These are phyloP conservation scores for Platalea minor DNA, from an alignment of 2,797 vertebrate species.

Conservation along the genomic window DNA sequence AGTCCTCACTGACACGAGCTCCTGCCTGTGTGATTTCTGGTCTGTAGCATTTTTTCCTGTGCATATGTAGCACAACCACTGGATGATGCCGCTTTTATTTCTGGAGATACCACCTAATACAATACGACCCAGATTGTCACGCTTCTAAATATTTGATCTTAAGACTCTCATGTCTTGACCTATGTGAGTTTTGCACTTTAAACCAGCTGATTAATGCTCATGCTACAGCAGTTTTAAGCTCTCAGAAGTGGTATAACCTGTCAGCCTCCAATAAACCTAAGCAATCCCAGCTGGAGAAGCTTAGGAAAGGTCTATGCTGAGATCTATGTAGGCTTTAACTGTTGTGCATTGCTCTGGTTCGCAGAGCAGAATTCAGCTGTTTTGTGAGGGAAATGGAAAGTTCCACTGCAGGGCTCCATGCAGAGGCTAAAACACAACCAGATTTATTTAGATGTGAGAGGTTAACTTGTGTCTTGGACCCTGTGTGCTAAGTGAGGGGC, in stretches of 20 bases:
- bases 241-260: not conserved
- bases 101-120: not conserved
- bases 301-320: not conserved
- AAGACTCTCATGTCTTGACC: not conserved
- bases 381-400: not conserved
- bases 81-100: not conserved
- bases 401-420: not conserved
- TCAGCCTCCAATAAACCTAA: not conserved
- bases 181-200: not conserved
- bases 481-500: not conserved
- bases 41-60: not conserved
- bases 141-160: not conserved
- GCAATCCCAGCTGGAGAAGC: constrained; percentile 6
- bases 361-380: not conserved
- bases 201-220: not conserved
- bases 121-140: not conserved
- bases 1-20: not conserved
- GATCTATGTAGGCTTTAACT: not conserved
- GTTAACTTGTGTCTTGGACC: not conserved
- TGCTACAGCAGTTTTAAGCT: not conserved
- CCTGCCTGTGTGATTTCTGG: not conserved
- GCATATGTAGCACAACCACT: not conserved
- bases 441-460: not conserved
- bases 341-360: not conserved
- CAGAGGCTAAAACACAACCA: not conserved